These are phyloP conservation scores for Crocallis elinguaria DNA, from an alignment of 2,888 invertebrate genomes.

Conservation along the genomic window DNA sequence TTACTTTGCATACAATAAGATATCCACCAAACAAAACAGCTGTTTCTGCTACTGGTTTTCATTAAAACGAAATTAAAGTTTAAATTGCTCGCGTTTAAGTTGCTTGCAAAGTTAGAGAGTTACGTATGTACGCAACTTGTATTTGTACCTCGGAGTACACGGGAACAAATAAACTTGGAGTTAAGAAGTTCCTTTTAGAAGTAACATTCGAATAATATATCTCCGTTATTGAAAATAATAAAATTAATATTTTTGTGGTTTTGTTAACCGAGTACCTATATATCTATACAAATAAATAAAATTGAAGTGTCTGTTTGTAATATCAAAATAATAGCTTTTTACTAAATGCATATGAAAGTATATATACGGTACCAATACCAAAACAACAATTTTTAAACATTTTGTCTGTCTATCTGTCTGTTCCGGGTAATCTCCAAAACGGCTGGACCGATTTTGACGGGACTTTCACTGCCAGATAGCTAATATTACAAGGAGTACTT, in stretches of 20 bases:
- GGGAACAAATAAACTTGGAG: slow-evolving; percentile 49
- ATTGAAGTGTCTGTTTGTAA: no score
- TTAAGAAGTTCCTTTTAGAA: slow-evolving; percentile 40
- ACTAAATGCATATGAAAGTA: no score
- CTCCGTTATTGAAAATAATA: slow-evolving; percentile 5
- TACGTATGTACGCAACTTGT: slow-evolving; percentile 42
- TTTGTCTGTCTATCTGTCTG: no score
- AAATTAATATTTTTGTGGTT: not conserved
- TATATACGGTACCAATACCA: no score
- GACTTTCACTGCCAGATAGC: no score
- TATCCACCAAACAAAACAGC: slow-evolving; percentile 21
- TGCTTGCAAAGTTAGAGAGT: slow-evolving; percentile 44
- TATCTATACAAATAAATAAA: no score
- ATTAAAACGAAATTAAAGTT: slow-evolving; percentile 52
- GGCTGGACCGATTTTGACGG: no score
- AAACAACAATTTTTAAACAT: no score
- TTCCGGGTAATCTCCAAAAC: no score
- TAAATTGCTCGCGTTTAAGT: slow-evolving; percentile 53
- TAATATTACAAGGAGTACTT: no score
- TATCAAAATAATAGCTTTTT: no score
- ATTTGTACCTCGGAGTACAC: slow-evolving; percentile 29
- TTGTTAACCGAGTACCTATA: not conserved
- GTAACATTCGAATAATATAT: slow-evolving; percentile 16
- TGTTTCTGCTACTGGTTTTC: slow-evolving; percentile 36
- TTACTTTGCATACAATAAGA: not conserved